A percentile compares a stretch with the other conserved stretches of the same genome.
Evolutionary conservation across 2,888 invertebrate genomes (phyloP).

Genomic region (Masnerella sp.): DNA sequence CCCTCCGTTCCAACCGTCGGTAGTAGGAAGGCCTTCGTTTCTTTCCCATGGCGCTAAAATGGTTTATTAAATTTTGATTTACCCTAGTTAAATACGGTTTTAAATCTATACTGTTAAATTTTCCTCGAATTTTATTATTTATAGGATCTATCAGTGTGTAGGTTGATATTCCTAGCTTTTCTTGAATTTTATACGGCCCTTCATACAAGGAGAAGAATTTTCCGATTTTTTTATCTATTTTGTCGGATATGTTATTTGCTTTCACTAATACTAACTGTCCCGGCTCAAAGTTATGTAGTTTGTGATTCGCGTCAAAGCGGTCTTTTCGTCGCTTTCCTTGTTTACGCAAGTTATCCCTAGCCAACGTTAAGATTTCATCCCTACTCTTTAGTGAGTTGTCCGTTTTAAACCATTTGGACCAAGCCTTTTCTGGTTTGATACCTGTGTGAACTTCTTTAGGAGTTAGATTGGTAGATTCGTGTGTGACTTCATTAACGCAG

Average conservation of each 20-base stretch:
- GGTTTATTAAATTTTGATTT: too few relatives aligned
- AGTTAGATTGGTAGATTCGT: neutral
- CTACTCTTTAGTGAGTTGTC: neutral
- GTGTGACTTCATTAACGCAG: constrained; percentile 31
- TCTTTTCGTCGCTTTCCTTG: neutral
- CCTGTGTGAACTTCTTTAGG: constrained; percentile 6
- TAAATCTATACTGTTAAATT: too few relatives aligned
- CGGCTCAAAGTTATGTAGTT: neutral
- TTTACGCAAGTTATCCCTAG: neutral
- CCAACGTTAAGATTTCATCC: neutral
- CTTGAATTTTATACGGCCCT: constrained; percentile 30
- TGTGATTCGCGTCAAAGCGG: neutral
- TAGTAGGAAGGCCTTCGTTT: too few relatives aligned
- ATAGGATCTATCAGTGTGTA: constrained; percentile 13
- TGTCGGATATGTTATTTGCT: constrained; percentile 21
- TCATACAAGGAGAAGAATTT: constrained; percentile 54
- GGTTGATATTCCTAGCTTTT: neutral
- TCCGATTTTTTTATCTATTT: neutral
- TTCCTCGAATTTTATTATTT: neutral
- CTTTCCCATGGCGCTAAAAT: too few relatives aligned
- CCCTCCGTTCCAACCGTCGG: too few relatives aligned
- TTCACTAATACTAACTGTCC: neutral
- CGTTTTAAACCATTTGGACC: neutral
- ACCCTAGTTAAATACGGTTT: too few relatives aligned
- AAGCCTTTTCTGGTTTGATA: neutral